Conservation (phyloP, 37 sponge, comb jelly and placozoan species). For the Theonella swinhoei region DNA sequence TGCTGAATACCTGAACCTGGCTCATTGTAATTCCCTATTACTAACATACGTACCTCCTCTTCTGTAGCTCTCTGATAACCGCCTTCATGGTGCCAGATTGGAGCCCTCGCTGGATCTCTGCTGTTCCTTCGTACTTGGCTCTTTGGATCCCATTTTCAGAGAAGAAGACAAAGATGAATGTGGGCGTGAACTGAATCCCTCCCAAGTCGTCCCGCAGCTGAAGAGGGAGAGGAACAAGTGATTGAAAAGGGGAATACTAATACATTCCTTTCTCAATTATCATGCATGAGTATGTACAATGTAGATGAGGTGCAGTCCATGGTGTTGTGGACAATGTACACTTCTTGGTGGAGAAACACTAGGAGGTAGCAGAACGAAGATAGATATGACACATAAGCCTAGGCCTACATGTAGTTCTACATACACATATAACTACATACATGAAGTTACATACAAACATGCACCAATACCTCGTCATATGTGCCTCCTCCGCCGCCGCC, state of each 20-base stretch:
- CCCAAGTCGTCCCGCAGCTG: conserved; percentile 64
- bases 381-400: neutral
- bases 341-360: too few relatives aligned
- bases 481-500: conserved; percentile 23
- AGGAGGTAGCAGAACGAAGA: too few relatives aligned
- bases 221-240: neutral
- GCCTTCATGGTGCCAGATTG: conserved; percentile 24
- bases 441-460: neutral
- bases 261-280: too few relatives aligned
- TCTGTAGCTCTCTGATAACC: conserved; percentile 39
- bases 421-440: conserved; percentile 5
- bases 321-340: too few relatives aligned
- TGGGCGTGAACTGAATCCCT: conserved; percentile 50
- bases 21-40: too few relatives aligned
- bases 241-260: too few relatives aligned
- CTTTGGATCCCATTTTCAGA: conserved; percentile 4
- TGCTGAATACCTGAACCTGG: too few relatives aligned
- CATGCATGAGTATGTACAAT: neutral
- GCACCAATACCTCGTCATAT: conserved; percentile 64
- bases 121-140: conserved; percentile 46
- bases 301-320: too few relatives aligned
- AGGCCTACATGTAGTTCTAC: neutral
- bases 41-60: neutral
- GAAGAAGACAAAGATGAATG: conserved; percentile 45
- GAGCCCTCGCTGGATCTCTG: conserved; percentile 34